Evolutionary conservation across 2,113 vertebrate species (phyloP), one percentile per base, ranked within the genome.

Genomic region (Rhagologus leucostigma): DNA sequence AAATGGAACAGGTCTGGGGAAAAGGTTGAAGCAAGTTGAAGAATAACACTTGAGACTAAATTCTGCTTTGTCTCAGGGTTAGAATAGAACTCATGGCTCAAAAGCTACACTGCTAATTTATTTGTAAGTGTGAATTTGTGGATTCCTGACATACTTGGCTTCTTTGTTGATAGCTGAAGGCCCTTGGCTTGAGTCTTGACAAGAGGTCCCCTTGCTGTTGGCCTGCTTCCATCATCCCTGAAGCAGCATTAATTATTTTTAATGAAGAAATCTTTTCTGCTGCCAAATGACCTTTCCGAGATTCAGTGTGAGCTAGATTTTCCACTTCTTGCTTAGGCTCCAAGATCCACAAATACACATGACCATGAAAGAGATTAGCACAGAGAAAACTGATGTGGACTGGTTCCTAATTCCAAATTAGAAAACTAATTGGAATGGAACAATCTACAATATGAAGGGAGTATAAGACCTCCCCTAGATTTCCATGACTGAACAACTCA

Each of bases 181-280:
- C 82, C 87, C 64, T 90, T 94, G 95, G 93, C 95, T 88, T 90
- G 83, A 93, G 56, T 56, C 80, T 96, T 95, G 93, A 93, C 95
- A 96, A 94, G 91, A 95, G 91, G 93, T 95, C 95, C 78, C 93
- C 82, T 90, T 93, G 55, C 55, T 90, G n/a, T 67, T 96, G 95
- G 95, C 93, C 46, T 90, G 32, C 55, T 90, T 97, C 95, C 94
- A 96, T 90, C 87, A 93, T 86, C 79, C 75, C 78, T 85, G 69
- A 95, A 97, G 94, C 90, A 94, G 82, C 87, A 91, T 96, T 97
- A 96, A 96, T 96, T 96, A 97, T 91, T 96, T 97, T 97, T 96
- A 94, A 96, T 94, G 94, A 93, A 96, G 82, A 96, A 97, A 96
- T 91, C 82, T 42, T 86, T 94, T 93, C 82, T 94, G 68, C 82